Percentiles rank a stretch among this genome's conserved stretches.
Conservation (phyloP, 2,888 invertebrate genomes). For the Phalangium opilio region DNA sequence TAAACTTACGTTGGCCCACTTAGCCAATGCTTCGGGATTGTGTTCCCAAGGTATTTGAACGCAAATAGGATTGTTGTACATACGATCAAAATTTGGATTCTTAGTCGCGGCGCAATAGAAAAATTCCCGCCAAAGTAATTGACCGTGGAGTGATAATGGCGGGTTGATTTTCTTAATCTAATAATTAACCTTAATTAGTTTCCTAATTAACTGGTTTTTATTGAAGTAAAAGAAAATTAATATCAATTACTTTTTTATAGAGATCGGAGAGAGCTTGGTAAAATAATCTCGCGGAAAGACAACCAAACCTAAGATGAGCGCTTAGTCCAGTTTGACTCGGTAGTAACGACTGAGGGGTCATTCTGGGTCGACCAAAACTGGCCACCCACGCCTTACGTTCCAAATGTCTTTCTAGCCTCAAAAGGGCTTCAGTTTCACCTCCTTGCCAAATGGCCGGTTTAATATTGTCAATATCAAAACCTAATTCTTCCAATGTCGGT, state of each 20-base stretch:
- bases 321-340: constrained; percentile 62
- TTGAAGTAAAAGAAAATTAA: too few relatives aligned
- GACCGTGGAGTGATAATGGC: constrained; percentile 67
- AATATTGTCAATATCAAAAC: constrained; percentile 59
- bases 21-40: constrained; percentile 61
- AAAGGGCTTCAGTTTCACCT: constrained; percentile 54
- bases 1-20: constrained; percentile 65
- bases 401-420: constrained; percentile 45
- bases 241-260: constrained; percentile 41
- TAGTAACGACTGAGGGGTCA: constrained; percentile 68
- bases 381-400: constrained; percentile 66
- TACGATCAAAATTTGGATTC: constrained; percentile 72
- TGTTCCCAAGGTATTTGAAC: constrained; percentile 81
- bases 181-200: too few relatives aligned
- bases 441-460: constrained; percentile 60
- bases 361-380: constrained; percentile 73
- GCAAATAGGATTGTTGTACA: constrained; percentile 76
- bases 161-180: constrained; percentile 62
- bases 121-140: constrained; percentile 74
- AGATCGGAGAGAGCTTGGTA: constrained; percentile 60
- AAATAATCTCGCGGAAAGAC: constrained; percentile 64
- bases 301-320: constrained; percentile 71
- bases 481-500: constrained; percentile 67
- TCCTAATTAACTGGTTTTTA: too few relatives aligned
- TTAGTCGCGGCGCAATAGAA: constrained; percentile 75